phyloP scores from a whole-genome alignment of 92 coral and sea anemone genomes.

The Desmophyllum pertusum region DNA sequence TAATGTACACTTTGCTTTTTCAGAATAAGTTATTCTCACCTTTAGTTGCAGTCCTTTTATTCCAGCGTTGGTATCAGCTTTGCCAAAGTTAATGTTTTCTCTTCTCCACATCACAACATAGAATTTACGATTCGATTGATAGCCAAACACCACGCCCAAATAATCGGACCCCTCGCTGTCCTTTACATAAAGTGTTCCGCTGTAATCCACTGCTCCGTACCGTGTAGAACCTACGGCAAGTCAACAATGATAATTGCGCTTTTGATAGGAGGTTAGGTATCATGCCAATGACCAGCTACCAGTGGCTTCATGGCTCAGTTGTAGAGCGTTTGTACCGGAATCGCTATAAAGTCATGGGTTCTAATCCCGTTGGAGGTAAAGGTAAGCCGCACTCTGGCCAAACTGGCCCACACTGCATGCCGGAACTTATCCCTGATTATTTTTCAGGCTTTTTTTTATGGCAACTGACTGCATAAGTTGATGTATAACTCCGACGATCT shows the following conservation, averaged over 20 bases:
- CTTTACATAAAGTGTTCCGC: conserved; percentile 89
- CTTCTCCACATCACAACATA: conserved; percentile 96
- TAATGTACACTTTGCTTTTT: background rate
- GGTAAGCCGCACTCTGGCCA: too few relatives aligned
- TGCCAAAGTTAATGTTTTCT: conserved; percentile 82
- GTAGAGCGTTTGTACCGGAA: too few relatives aligned
- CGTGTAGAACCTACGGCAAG: conserved; percentile 70
- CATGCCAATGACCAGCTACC: too few relatives aligned
- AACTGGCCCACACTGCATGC: too few relatives aligned
- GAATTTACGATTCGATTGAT: conserved; percentile 91
- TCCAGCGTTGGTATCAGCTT: conserved; percentile 73
- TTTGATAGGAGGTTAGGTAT: background rate
- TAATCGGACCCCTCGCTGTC: conserved; percentile 84
- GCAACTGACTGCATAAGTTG: too few relatives aligned
- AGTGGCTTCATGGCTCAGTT: too few relatives aligned
- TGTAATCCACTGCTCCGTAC: conserved; percentile 92
- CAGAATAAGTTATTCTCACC: conserved; percentile 34
- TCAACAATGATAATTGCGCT: background rate
- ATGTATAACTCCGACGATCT: too few relatives aligned
- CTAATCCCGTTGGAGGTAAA: too few relatives aligned
- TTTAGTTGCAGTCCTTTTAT: conserved; percentile 95
- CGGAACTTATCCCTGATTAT: too few relatives aligned
- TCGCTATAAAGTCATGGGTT: too few relatives aligned
- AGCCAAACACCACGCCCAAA: conserved; percentile 94
- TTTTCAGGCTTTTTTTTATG: too few relatives aligned